Conservation (phyloP, 2,888 invertebrate genomes). For the Rhopalosiphum nymphaeae region DNA sequence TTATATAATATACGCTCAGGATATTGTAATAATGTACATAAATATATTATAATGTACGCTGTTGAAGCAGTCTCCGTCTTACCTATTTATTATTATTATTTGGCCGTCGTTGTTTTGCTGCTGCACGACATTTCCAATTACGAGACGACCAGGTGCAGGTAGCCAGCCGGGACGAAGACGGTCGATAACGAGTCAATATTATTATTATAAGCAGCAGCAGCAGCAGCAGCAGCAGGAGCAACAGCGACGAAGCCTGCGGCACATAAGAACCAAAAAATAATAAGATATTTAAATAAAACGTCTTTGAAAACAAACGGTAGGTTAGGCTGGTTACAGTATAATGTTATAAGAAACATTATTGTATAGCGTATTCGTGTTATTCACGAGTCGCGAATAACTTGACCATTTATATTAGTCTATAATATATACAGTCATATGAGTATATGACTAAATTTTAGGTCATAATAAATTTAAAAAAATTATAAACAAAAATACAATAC, state of each 20-base stretch:
- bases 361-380: neutral
- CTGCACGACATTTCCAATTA: slow-evolving; percentile 39
- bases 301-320: neutral
- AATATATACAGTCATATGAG: no score
- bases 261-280: neutral
- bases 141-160: slow-evolving; percentile 33
- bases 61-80: neutral
- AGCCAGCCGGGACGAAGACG: neutral
- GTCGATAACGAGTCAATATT: neutral
- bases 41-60: neutral
- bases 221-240: slow-evolving; percentile 4
- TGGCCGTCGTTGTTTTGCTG: neutral
- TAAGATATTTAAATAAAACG: neutral
- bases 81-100: neutral
- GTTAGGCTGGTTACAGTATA: neutral
- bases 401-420: neutral
- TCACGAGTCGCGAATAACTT: neutral
- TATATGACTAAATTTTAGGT: neutral
- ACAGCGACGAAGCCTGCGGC: neutral
- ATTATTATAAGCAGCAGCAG: neutral
- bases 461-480: neutral
- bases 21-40: neutral
- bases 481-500: neutral
- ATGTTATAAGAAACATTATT: neutral
- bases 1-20: neutral